Evolutionary conservation across 64 coral and sea anemone genomes (phyloP).

Genomic region (Porites australiensis): DNA sequence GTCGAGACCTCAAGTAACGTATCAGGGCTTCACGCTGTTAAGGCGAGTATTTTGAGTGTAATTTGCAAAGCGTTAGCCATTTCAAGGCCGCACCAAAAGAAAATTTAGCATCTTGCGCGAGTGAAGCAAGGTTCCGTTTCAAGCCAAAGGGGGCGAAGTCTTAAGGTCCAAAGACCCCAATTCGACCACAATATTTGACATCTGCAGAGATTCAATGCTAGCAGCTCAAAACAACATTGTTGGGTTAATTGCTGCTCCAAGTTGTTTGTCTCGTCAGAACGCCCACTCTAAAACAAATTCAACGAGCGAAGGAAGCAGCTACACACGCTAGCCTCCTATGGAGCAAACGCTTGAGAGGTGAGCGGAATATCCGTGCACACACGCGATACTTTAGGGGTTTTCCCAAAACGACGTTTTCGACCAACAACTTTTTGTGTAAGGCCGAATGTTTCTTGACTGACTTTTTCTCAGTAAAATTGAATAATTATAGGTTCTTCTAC

Average conservation of each 20-base stretch:
- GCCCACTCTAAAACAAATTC: conserved; percentile 85
- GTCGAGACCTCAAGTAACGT: neutral
- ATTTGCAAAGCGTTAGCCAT: conserved; percentile 32
- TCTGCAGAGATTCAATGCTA: conserved; percentile 10
- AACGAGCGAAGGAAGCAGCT: neutral
- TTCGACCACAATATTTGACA: neutral
- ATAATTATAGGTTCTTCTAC: conserved; percentile 58
- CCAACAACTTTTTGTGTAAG: neutral
- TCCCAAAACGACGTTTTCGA: neutral
- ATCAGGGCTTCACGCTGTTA: conserved; percentile 33
- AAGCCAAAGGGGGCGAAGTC: neutral
- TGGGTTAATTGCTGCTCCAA: conserved; percentile 65
- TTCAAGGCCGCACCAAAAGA: conserved; percentile 29
- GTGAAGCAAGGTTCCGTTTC: neutral
- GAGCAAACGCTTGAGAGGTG: neutral
- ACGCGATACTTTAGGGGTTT: conserved; percentile 50
- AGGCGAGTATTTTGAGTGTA: conserved; percentile 22
- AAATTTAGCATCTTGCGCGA: neutral
- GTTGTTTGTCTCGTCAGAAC: conserved; percentile 70
- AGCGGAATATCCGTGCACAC: neutral
- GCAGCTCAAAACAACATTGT: conserved; percentile 29
- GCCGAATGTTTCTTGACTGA: neutral
- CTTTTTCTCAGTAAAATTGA: conserved; percentile 56
- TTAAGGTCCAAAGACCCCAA: neutral
- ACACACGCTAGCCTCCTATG: conserved; percentile 3